Base-by-base conservation (phyloP, 2,888 invertebrate genomes). In the Ceramica pisi region DNA sequence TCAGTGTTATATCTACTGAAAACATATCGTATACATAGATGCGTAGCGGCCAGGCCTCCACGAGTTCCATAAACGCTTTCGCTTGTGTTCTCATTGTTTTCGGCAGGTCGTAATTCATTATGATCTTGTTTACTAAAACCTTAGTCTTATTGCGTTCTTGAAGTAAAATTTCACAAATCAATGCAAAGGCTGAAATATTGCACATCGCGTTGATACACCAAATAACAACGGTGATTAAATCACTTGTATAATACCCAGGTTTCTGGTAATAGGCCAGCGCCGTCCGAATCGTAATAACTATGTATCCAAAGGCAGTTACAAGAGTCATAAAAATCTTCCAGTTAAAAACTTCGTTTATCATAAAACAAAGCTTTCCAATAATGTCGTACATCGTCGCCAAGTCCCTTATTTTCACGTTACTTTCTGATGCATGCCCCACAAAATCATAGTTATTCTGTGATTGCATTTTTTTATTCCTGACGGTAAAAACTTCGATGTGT, bases 1-100 rank as follows among this genome's bases (percentile, higher is more conserved):
- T 89, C 6, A 95, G 78, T 0, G 92, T 91, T 38, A 94, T 88
- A 77, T 95, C 92, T 2, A 95, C 86, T 4, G 90, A 87, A 74
- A 94, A 92, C 92, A 94, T 93, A 64, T 93, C 90, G 57, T 91
- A 94, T 5, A 92, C 83, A 48, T 78, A 87, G 10, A 93, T 85
- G 0, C 84, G 79, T 23, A 92, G 80, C 2, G 92, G 90, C 92
- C 92, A 94, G 0, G 91, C 89, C 31, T 93, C 90, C 26, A 92
- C 87, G 16, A 93, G 66, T 50, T 92, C 90, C 88, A 92, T 90
- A 63, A 94, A 93, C 2, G 90, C 90, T 81, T 94, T 94, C 2
- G 92, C 91, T 83, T 93, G 91, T 14, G 88, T 78, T 59, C 93
- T 84, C 87, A 92, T 90, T 3, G 79, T 78, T 67, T 86, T 89